A percentile compares a stretch with the other conserved stretches of the same genome.
Conservation (phyloP, 2,888 invertebrate genomes). For the Leucophora obtusa region DNA sequence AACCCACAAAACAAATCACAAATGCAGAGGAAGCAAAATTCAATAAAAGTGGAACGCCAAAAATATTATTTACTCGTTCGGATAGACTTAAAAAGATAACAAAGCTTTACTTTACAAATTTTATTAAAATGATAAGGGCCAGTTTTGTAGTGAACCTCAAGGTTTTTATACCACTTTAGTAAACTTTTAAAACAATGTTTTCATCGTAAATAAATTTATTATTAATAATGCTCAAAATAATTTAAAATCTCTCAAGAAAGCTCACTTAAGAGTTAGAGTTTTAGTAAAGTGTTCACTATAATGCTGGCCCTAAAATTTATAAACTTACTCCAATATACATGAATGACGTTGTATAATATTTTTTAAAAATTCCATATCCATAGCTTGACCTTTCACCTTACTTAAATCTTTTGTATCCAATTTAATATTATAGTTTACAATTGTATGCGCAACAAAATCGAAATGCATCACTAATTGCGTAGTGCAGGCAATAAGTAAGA, state of each 20-base stretch:
- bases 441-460: slow-evolving; percentile 67
- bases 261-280: too few species aligned
- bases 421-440: slow-evolving; percentile 62
- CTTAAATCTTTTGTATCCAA: background rate
- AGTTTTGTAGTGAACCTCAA: too few species aligned
- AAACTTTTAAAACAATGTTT: too few species aligned
- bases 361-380: slow-evolving; percentile 51
- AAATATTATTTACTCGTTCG: slow-evolving; percentile 64
- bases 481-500: slow-evolving; percentile 71
- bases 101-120: too few species aligned
- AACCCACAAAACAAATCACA: slow-evolving; percentile 71
- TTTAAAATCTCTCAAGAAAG: too few species aligned
- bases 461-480: slow-evolving; percentile 76
- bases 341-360: slow-evolving; percentile 64
- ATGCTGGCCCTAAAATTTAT: too few species aligned
- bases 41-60: slow-evolving; percentile 66
- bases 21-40: slow-evolving; percentile 68
- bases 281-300: too few species aligned
- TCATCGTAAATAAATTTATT: too few species aligned
- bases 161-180: too few species aligned
- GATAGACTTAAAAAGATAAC: slow-evolving; percentile 45
- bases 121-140: too few species aligned
- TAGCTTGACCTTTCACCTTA: slow-evolving; percentile 14
- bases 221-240: too few species aligned
- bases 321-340: slow-evolving; percentile 65